Evolutionary conservation across 2,888 invertebrate species (phyloP), one percentile per base, ranked within the genome.

Genomic region (Mythimna lalbum): DNA sequence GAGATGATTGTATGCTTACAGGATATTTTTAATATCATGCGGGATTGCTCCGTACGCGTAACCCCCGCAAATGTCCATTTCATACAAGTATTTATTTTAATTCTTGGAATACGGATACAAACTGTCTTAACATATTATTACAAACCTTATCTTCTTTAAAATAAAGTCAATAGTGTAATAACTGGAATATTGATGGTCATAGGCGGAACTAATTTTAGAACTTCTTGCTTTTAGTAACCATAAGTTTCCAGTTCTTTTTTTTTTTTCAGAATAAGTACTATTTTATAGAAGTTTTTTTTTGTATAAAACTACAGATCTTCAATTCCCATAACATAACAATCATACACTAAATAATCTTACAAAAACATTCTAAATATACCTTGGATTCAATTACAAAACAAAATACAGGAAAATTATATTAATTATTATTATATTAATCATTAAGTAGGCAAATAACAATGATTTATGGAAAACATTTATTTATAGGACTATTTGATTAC

Each of bases 261-360:
- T 14, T 4, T 10, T n/a, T 17, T 21, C 6, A 19, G n/a, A 33
- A 17, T n/a, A n/a, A n/a, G n/a, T n/a, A 21, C 1, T 7, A 23
- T 21, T 17, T 33, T 21, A 6, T 14, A 17, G 9, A 2, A 14
- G n/a, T 33, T n/a, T 4, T 3, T 19, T 33, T 33, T 39, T 21
- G n/a, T 6, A 39, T 43, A 60, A 33, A 74, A 79, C 80, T 71
- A 74, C 70, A 33, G 55, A 56, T 66, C 55, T 65, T 82, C 61
- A 3, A 39, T 49, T 59, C 52, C 14, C 10, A 52, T 31, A 43
- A 64, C 21, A 52, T n/a, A 53, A 61, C 55, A 80, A 61, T 0
- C 14, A 60, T 33, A 74, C 47, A n/a, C 53, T 63, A 49, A 62
- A 62, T 62, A 55, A 65, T 69, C 43, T 17, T 36, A 71, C 21